Conservation (phyloP, 2,888 invertebrate genomes). For the Brachylomia viminalis region DNA sequence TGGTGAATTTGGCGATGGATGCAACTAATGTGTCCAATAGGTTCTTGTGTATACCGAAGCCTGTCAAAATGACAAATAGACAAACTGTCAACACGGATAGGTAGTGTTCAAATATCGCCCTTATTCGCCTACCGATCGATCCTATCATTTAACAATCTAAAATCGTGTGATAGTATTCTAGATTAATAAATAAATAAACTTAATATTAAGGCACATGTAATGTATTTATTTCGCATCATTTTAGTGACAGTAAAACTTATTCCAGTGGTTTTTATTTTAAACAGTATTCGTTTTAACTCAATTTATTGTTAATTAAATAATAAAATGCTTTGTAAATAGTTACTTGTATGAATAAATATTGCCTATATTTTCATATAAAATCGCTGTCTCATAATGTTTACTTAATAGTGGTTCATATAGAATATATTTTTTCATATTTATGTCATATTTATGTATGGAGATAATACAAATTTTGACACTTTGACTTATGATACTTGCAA, state of each 20-base stretch:
- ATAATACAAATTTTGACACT: constrained; percentile 74
- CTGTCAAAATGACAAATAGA: constrained; percentile 37
- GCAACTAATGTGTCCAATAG: not conserved
- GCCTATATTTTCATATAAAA: constrained; percentile 86
- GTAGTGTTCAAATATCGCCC: constrained; percentile 42
- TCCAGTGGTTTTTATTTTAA: constrained; percentile 77
- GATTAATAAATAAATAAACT: constrained; percentile 58
- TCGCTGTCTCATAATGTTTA: constrained; percentile 77
- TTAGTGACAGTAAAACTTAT: constrained; percentile 68
- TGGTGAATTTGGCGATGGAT: not conserved
- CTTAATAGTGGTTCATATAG: constrained; percentile 79
- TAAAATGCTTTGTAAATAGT: constrained; percentile 80
- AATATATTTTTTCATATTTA: constrained; percentile 86
- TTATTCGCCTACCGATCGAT: constrained; percentile 22
- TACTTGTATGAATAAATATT: constrained; percentile 78
- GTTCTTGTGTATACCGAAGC: not conserved
- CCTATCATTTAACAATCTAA: constrained; percentile 63
- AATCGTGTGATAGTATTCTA: constrained; percentile 82
- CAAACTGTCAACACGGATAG: constrained; percentile 49
- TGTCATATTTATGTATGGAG: constrained; percentile 61
- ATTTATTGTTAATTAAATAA: constrained; percentile 67
- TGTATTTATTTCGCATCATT: constrained; percentile 66
- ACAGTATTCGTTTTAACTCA: constrained; percentile 83
- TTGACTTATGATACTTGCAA: constrained; percentile 86
- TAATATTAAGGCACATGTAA: constrained; percentile 68